phyloP scores from a whole-genome alignment of 30 jellyfish, hydroid and myxozoan species.

The Mastigias papua region DNA sequence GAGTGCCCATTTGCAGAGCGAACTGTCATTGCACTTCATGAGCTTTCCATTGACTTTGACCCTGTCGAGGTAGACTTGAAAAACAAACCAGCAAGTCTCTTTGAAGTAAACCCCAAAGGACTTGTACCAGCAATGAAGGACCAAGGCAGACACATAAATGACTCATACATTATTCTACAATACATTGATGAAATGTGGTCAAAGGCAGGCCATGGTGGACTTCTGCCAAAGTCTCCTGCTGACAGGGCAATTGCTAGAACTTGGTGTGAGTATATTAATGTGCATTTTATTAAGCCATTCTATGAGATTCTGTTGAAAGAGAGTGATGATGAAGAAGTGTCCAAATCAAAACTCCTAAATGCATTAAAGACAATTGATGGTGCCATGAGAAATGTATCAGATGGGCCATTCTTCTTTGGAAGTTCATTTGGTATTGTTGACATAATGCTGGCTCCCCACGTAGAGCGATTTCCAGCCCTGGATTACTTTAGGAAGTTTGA shows the following conservation, averaged over 20 bases:
- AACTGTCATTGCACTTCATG: constrained; percentile 61
- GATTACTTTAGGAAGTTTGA: constrained; percentile 44
- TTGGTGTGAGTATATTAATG: constrained; percentile 56
- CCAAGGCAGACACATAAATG: constrained; percentile 53
- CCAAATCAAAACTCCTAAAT: constrained; percentile 31
- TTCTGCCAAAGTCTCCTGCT: constrained; percentile 56
- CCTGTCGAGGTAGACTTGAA: constrained; percentile 51
- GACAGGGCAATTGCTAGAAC: constrained; percentile 66
- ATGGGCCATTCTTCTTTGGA: constrained; percentile 79
- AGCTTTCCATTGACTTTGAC: constrained; percentile 52
- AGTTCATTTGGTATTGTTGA: constrained; percentile 66
- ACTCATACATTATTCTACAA: constrained; percentile 59
- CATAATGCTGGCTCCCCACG: constrained; percentile 72
- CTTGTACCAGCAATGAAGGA: constrained; percentile 82
- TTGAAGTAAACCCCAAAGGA: constrained; percentile 73
- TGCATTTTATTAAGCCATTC: constrained; percentile 8
- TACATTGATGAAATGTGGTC: constrained; percentile 81
- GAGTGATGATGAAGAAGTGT: constrained; percentile 30
- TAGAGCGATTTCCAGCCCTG: constrained; percentile 70
- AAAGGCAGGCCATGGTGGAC: constrained; percentile 7
- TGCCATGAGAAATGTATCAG: constrained; percentile 34
- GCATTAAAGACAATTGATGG: constrained; percentile 22
- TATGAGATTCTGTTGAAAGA: constrained; percentile 40
- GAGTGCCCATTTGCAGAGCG: constrained; percentile 81
- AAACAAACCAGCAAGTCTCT: constrained; percentile 72